Evolutionary conservation across 2,888 invertebrate species (phyloP).

Genomic region (Diploptera punctata): DNA sequence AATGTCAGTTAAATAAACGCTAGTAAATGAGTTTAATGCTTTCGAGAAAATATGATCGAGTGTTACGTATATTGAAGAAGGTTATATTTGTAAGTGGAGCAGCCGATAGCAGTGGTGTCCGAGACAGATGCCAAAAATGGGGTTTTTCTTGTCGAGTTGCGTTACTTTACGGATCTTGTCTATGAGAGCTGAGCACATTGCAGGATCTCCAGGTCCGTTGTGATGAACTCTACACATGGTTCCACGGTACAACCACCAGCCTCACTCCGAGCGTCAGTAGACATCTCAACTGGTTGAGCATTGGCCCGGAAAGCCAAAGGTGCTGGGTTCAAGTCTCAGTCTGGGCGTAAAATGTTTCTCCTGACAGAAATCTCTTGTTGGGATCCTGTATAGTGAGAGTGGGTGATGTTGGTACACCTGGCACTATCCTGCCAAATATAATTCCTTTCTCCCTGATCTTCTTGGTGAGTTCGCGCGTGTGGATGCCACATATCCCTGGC

Average conservation of each 20-base stretch:
- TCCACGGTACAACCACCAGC: slow-evolving; percentile 94
- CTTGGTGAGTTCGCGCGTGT: slow-evolving; percentile 92
- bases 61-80: too few relatives aligned
- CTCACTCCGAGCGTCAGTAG: slow-evolving; percentile 83
- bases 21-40: too few relatives aligned
- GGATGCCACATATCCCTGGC: slow-evolving; percentile 91
- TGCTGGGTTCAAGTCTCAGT: too few relatives aligned
- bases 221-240: too few relatives aligned
- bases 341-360: too few relatives aligned
- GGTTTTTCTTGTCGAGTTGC: slow-evolving; percentile 63
- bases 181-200: slow-evolving; percentile 78
- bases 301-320: too few relatives aligned
- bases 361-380: slow-evolving; percentile 86
- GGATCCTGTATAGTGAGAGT: slow-evolving; percentile 71
- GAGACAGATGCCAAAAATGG: slow-evolving; percentile 97
- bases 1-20: too few relatives aligned
- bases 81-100: slow-evolving; percentile 91
- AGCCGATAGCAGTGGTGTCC: slow-evolving; percentile 97
- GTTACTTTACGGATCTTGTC: slow-evolving; percentile 71
- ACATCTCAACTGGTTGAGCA: slow-evolving; percentile 95
- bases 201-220: slow-evolving; percentile 98
- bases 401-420: slow-evolving; percentile 49
- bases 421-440: slow-evolving; percentile 72
- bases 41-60: too few relatives aligned
- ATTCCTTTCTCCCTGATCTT: slow-evolving; percentile 89